phyloP scores from a whole-genome alignment of 2,797 vertebrate species.

The Cuculus canorus region DNA sequence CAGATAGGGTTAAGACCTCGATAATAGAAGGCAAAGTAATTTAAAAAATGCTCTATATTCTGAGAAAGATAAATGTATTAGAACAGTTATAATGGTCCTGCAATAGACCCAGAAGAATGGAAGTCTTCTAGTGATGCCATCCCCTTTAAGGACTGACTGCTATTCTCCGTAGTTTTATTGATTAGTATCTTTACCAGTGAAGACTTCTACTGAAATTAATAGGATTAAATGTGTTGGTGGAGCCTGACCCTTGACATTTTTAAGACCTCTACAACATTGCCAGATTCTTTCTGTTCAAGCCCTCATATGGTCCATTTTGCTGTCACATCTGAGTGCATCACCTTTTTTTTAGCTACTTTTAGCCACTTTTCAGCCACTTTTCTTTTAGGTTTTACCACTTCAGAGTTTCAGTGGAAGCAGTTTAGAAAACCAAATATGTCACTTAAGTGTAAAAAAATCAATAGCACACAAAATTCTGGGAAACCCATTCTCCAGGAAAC shows the following conservation, averaged over 20 bases:
- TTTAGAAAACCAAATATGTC: slow-evolving; percentile 43
- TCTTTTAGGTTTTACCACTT: background rate
- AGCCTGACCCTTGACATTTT: background rate
- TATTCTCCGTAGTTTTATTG: background rate
- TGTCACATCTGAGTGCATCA: background rate
- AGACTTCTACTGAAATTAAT: slow-evolving; percentile 12
- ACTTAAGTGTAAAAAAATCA: slow-evolving; percentile 16
- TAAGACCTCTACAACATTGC: background rate
- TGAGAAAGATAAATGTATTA: slow-evolving; percentile 10
- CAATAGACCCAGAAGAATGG: background rate
- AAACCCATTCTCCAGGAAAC: slow-evolving; percentile 62
- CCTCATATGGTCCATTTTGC: background rate
- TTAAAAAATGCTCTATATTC: background rate
- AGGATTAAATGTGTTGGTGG: background rate
- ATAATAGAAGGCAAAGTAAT: slow-evolving; percentile 21
- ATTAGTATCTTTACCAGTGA: slow-evolving; percentile 8
- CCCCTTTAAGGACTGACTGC: background rate
- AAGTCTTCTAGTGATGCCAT: background rate
- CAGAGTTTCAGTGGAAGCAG: background rate
- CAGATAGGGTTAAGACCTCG: background rate
- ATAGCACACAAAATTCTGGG: slow-evolving; percentile 64
- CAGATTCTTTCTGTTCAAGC: background rate
- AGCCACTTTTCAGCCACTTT: background rate
- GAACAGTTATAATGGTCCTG: background rate
- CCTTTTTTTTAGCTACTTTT: background rate